phyloP scores from a whole-genome alignment of 2,888 invertebrate genomes.

The Iphiclides podalirius region DNA sequence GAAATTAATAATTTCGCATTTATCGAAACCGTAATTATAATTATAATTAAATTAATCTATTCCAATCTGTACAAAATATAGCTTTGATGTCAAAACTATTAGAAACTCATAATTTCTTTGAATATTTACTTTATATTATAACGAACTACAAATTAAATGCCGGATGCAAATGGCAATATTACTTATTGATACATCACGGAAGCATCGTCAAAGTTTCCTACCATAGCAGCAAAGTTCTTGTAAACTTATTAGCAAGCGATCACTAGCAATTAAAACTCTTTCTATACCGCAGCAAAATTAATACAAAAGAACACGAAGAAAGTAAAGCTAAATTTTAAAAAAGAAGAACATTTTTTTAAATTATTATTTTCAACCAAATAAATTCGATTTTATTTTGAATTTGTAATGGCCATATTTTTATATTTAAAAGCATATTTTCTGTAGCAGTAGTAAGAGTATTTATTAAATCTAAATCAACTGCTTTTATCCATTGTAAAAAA shows the following conservation, averaged over 20 bases:
- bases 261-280: not conserved
- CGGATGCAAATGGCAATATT: not conserved
- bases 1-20: too few relatives aligned
- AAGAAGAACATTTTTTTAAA: too few relatives aligned
- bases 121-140: not conserved
- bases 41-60: too few relatives aligned
- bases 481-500: constrained; percentile 12
- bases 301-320: not conserved
- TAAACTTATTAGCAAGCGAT: not conserved
- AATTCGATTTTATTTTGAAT: constrained; percentile 39
- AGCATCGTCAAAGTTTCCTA: not conserved
- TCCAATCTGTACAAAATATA: too few relatives aligned
- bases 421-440: constrained; percentile 43
- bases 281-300: not conserved
- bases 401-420: constrained; percentile 42
- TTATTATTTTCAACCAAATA: constrained; percentile 39
- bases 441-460: constrained; percentile 28
- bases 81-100: too few relatives aligned
- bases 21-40: too few relatives aligned
- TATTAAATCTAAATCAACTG: constrained; percentile 28
- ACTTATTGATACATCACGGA: not conserved
- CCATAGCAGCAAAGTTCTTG: not conserved
- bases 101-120: too few relatives aligned
- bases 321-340: too few relatives aligned
- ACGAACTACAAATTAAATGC: not conserved